Percentiles rank a stretch among this genome's conserved stretches.
Conservation (phyloP, 2,888 invertebrate species). For the Habrosyne pyritoides region DNA sequence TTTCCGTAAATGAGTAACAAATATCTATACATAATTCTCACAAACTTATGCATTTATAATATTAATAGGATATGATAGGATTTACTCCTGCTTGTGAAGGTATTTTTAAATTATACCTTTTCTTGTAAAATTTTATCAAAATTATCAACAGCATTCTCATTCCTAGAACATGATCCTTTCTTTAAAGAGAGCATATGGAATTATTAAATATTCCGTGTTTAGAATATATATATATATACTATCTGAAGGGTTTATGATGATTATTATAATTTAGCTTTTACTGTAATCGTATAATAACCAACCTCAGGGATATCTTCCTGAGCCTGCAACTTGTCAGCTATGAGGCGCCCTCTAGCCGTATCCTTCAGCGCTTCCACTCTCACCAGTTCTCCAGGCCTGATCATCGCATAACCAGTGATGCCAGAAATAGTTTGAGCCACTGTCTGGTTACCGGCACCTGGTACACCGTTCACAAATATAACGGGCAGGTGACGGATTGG, state of each 20-base stretch:
- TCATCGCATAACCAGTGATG: constrained; percentile 76
- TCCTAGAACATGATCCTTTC: background rate
- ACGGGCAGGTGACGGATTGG: constrained; percentile 74
- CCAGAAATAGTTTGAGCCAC: constrained; percentile 74
- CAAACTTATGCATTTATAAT: no score
- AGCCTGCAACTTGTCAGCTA: constrained; percentile 73
- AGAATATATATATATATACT: no score
- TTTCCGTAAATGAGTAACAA: no score
- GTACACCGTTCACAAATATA: constrained; percentile 79
- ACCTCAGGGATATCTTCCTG: constrained; percentile 76
- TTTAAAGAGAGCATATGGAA: no score
- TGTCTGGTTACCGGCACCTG: constrained; percentile 78
- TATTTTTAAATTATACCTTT: no score
- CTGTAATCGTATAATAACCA: constrained; percentile 7
- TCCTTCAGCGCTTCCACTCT: constrained; percentile 73
- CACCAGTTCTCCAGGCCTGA: constrained; percentile 77
- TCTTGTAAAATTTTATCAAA: background rate
- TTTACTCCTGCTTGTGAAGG: no score
- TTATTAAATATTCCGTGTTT: background rate
- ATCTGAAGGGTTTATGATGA: no score
- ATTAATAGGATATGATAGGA: no score
- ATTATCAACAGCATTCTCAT: background rate
- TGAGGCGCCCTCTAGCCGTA: constrained; percentile 73
- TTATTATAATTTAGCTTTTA: no score
- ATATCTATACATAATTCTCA: no score